Percentiles rank a stretch among this genome's conserved stretches.
phyloP scores from a whole-genome alignment of 2,113 vertebrate genomes.

The Tylochromis polylepis region DNA sequence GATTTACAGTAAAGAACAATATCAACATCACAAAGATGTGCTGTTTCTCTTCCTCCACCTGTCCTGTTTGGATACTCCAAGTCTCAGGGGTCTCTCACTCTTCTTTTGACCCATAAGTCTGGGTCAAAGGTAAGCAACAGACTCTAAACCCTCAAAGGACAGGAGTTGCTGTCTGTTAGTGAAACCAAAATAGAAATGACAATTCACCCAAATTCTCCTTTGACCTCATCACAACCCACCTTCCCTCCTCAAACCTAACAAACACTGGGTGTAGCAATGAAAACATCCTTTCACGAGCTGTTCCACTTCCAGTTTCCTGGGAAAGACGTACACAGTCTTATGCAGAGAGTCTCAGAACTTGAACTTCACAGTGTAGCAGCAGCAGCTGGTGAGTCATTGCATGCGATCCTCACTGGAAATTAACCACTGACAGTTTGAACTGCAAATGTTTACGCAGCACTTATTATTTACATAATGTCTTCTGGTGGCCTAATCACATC shows the following conservation, averaged over 20 bases:
- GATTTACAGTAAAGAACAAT: background rate
- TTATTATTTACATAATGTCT: background rate
- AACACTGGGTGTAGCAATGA: constrained; percentile 77
- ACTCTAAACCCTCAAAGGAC: constrained; percentile 24
- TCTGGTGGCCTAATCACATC: background rate
- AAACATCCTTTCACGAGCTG: constrained; percentile 77
- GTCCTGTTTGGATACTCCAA: background rate
- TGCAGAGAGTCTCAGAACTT: constrained; percentile 44
- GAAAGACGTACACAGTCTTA: constrained; percentile 59
- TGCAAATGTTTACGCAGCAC: background rate
- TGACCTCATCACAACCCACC: constrained; percentile 46
- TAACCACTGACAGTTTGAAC: background rate
- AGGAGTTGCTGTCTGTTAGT: constrained; percentile 45
- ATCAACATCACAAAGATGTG: background rate
- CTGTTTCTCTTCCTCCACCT: constrained; percentile 25
- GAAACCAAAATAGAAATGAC: constrained; percentile 73
- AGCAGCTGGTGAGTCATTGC: constrained; percentile 30
- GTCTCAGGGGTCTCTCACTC: background rate
- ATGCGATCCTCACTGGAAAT: constrained; percentile 2
- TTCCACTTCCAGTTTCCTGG: constrained; percentile 73
- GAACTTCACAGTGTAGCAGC: constrained; percentile 77
- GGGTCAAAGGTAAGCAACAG: constrained; percentile 57
- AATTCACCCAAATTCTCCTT: constrained; percentile 11
- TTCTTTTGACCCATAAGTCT: constrained; percentile 6
- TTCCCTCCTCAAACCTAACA: constrained; percentile 51